Conservation (phyloP, 2,113 vertebrate species). For the Cyphomyrus plagiostoma region DNA sequence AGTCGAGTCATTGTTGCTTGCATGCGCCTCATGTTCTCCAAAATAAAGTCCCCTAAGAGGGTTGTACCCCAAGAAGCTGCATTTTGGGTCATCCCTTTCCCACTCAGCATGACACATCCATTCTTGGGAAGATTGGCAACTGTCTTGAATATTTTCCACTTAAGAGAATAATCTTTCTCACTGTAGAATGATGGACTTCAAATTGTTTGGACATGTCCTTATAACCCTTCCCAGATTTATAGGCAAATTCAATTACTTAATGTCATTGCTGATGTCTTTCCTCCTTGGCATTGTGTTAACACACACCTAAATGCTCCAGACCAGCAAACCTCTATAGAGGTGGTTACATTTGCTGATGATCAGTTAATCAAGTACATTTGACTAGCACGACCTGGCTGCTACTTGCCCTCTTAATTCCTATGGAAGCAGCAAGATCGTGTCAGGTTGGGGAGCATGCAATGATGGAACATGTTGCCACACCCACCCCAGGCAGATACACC, state of each 20-base stretch:
- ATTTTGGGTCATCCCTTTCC: no score
- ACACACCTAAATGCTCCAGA: neutral
- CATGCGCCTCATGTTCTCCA: no score
- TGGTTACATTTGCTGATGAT: neutral
- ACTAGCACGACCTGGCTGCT: neutral
- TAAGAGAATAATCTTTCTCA: neutral
- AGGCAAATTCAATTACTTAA: neutral
- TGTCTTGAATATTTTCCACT: neutral
- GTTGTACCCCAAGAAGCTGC: no score
- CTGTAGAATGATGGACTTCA: neutral
- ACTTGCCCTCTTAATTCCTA: neutral
- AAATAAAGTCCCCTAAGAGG: no score
- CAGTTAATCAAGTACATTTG: neutral
- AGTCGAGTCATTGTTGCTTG: no score
- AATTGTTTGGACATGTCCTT: neutral
- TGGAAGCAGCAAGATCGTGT: neutral
- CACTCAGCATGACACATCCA: neutral
- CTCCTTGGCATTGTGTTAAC: neutral
- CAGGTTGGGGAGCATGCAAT: no score
- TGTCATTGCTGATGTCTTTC: neutral
- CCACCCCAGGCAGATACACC: no score
- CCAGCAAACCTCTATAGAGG: neutral
- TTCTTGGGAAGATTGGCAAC: neutral
- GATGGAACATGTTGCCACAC: no score
- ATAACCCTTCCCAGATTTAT: neutral